Evolutionary conservation across 2,113 vertebrate species (phyloP).

Genomic region (Ranitomeya variabilis): DNA sequence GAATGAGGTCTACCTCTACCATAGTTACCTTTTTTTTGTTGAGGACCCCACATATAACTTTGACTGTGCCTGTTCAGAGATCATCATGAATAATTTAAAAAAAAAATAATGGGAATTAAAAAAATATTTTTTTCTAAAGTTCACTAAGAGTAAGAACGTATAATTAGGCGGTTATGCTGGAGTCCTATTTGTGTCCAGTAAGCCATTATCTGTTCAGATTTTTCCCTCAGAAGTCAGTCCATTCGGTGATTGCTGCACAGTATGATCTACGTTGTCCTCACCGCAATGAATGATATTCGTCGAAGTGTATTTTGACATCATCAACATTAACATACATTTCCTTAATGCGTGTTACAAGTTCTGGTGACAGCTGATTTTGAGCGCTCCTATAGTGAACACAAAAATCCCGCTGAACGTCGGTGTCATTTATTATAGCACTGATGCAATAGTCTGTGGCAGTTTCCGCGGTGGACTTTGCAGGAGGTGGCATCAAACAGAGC

Average conservation of each 20-base stretch:
- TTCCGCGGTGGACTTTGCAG: constrained; percentile 59
- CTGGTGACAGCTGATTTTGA: constrained; percentile 25
- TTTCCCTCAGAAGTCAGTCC: not conserved
- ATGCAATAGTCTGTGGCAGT: constrained; percentile 56
- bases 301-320: constrained; percentile 51
- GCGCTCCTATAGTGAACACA: constrained; percentile 34
- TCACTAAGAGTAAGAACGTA: not conserved
- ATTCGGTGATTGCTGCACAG: not conserved
- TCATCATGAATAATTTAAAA: no score
- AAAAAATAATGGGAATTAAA: not conserved
- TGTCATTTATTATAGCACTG: constrained; percentile 28
- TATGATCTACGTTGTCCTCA: constrained; percentile 3
- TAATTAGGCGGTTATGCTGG: constrained; percentile 1
- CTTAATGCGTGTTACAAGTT: constrained; percentile 48
- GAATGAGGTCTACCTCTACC: no score
- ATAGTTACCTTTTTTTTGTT: not conserved
- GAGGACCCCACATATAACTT: not conserved
- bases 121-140: not conserved
- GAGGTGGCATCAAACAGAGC: constrained; percentile 54
- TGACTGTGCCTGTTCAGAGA: not conserved
- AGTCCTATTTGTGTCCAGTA: not conserved
- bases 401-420: constrained; percentile 21
- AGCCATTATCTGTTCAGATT: constrained; percentile 23
- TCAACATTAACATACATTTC: constrained; percentile 26
- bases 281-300: constrained; percentile 25